Evolutionary conservation across 2,888 invertebrate species (phyloP).

Genomic region (Aphrophora alni): DNA sequence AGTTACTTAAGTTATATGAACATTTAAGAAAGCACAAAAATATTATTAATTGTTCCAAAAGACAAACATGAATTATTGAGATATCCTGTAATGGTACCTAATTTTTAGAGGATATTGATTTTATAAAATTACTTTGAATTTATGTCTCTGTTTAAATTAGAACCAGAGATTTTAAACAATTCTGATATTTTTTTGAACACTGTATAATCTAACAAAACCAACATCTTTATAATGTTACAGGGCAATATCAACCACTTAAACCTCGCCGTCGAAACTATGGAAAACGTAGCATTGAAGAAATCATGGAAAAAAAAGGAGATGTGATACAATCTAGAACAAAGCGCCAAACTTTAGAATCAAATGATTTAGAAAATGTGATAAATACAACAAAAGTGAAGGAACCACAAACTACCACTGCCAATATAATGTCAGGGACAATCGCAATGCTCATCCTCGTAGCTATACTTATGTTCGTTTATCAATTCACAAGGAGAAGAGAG

Average conservation of each 20-base stretch:
- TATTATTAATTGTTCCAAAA: no score
- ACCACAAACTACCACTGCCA: background rate
- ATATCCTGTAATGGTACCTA: no score
- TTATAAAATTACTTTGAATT: no score
- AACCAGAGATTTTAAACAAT: no score
- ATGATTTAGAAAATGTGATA: background rate
- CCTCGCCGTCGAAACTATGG: constrained; percentile 29
- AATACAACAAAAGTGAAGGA: background rate
- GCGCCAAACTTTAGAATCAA: background rate
- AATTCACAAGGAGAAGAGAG: background rate
- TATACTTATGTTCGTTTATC: background rate
- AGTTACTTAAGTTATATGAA: no score
- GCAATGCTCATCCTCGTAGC: background rate
- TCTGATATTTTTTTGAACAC: no score
- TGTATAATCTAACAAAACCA: no score
- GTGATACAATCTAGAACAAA: background rate
- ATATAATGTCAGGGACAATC: background rate
- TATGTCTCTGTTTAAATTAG: no score
- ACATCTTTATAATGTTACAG: no score
- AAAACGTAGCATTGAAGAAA: constrained; percentile 20
- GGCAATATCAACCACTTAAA: constrained; percentile 36
- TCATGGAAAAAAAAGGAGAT: background rate
- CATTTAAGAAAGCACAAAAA: no score
- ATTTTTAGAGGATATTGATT: no score
- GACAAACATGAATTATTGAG: no score